phyloP scores from a whole-genome alignment of 2,113 vertebrate species.

The Typhlomys cinereus region DNA sequence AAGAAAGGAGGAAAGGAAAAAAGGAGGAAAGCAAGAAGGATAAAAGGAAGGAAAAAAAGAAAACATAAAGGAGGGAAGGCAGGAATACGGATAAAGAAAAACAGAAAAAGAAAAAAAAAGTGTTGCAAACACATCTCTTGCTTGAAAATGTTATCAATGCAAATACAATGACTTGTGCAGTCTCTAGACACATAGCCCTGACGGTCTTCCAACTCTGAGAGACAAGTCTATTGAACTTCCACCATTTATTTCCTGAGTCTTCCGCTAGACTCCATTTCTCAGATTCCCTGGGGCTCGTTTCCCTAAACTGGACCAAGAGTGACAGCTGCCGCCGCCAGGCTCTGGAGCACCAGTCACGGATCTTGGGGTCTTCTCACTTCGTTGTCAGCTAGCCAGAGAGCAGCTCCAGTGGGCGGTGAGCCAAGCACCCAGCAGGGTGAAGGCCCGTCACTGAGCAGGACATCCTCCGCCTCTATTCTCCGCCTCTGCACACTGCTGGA shows the following conservation, averaged over 20 bases:
- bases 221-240: accelerated
- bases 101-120: not conserved
- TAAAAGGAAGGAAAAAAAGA: too few species aligned
- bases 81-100: not conserved
- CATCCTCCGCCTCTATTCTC: not conserved
- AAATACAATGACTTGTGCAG: not conserved
- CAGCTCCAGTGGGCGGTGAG: not conserved
- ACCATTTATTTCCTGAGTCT: not conserved
- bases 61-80: not conserved
- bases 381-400: not conserved
- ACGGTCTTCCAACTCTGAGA: not conserved
- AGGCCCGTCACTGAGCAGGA: not conserved
- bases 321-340: not conserved
- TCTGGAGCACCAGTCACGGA: not conserved
- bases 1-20: not conserved
- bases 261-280: not conserved
- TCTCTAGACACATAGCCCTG: not conserved
- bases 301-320: not conserved
- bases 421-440: not conserved
- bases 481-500: accelerated
- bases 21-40: too few species aligned
- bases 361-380: not conserved
- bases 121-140: not conserved
- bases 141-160: not conserved
- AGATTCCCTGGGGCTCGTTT: not conserved